phyloP scores from a whole-genome alignment of 2,113 vertebrate genomes.

The Cheirogaleus medius region DNA sequence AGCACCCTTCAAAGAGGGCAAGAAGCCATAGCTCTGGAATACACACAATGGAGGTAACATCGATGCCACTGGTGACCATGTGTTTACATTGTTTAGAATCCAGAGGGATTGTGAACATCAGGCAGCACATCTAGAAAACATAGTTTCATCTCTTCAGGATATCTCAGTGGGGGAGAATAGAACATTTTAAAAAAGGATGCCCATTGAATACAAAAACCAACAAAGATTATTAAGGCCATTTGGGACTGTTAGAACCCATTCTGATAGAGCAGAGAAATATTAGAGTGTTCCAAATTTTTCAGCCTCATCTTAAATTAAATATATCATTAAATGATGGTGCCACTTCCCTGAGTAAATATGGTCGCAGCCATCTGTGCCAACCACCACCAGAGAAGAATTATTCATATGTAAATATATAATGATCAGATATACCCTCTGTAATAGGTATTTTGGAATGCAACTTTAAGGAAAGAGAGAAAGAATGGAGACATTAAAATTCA shows the following conservation, averaged over 20 bases:
- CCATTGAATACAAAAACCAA: background rate
- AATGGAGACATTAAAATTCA: slow-evolving; percentile 39
- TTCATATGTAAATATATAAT: background rate
- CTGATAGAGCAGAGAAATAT: background rate
- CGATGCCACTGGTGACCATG: background rate
- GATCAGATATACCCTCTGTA: background rate
- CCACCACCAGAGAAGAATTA: background rate
- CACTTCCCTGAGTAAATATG: background rate
- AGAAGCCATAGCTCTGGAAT: background rate
- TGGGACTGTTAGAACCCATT: background rate
- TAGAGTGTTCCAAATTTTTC: background rate
- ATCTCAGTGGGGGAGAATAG: background rate
- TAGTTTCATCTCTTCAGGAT: background rate
- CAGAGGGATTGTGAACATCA: background rate
- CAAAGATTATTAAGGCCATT: background rate
- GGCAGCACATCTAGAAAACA: too few species aligned
- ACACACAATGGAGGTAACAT: background rate
- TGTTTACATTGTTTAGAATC: background rate
- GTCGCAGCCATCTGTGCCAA: background rate
- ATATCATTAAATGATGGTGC: background rate
- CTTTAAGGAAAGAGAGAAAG: slow-evolving; percentile 33
- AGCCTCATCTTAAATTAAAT: background rate
- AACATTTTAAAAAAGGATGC: background rate
- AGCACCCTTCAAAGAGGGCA: background rate
- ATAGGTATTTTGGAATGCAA: background rate